Percentiles rank a stretch among this genome's conserved stretches.
phyloP scores from a whole-genome alignment of 2,797 vertebrate genomes.

The Scarus forsteni region DNA sequence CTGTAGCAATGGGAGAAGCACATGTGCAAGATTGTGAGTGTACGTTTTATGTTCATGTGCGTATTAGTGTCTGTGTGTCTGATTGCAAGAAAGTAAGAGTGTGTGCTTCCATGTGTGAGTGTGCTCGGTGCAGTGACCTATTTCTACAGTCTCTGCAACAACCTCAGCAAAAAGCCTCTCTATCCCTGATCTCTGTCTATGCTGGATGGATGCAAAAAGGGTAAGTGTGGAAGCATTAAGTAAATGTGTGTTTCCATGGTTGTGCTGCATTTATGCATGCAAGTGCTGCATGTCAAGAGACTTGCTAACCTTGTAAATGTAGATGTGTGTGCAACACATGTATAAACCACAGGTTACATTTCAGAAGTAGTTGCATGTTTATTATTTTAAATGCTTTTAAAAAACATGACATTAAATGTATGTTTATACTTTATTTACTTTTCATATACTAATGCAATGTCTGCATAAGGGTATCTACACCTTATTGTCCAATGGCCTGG shows the following conservation, averaged over 20 bases:
- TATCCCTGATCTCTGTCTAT: constrained; percentile 51
- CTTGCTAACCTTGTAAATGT: constrained; percentile 2
- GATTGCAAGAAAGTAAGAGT: constrained; percentile 33
- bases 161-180: constrained; percentile 72
- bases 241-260: constrained; percentile 47
- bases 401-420: no score
- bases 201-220: constrained; percentile 49
- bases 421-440: no score
- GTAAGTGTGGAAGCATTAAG: constrained; percentile 42
- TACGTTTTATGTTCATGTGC: constrained; percentile 19
- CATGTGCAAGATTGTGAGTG: constrained; percentile 15
- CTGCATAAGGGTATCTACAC: no score
- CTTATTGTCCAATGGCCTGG: no score
- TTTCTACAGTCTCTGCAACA: constrained; percentile 76
- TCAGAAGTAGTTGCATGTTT: constrained; percentile 1
- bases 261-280: constrained; percentile 45
- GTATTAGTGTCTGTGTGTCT: constrained; percentile 28
- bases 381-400: no score
- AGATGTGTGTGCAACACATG: neutral
- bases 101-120: constrained; percentile 12
- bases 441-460: no score
- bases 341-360: constrained; percentile 9
- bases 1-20: constrained; percentile 39
- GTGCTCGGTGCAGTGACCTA: constrained; percentile 73
- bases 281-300: constrained; percentile 19